Evolutionary conservation across 2,888 invertebrate species (phyloP), one percentile per base, ranked within the genome.

Genomic region (Pachycephus smyrnensis): DNA sequence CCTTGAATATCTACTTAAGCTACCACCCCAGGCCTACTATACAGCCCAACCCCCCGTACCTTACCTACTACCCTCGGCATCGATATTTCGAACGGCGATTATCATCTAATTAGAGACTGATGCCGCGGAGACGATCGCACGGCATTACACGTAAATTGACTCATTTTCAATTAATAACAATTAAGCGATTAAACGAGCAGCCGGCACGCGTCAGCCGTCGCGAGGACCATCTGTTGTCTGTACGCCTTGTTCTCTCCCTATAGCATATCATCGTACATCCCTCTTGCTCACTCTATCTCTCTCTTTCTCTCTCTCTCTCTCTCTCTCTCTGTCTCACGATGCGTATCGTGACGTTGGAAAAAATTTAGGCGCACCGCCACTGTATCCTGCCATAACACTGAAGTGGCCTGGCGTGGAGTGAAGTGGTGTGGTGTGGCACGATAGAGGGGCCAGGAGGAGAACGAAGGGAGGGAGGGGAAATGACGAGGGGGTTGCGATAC

Each of bases 121-220:
- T 69, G 30, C 68, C 69, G 69, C 30, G 69, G 31, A 32, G 32
- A 32, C 69, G 31, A 69, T 40, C 69, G 30, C 69, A 69, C 69
- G 69, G 69, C 12, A 69, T 31, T 12, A 30, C 31, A 69, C 69
- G 69, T 75, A 71, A 75, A 78, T 78, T 75, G 85, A 83, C 84
- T 83, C 82, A 82, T 82, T 84, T 85, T 86, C 85, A 86, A 86
- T 86, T 86, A 86, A 84, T 81, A 82, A 83, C 83, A 84, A 85
- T 86, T 84, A 84, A 82, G 83, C 82, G 82, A 84, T 77, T 80
- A 82, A 84, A 83, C 82, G 84, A 83, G 85, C 86, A 84, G 84
- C 84, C 84, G 84, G 86, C 86, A 85, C 85, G 85, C 85, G 84
- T 81, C 84, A 80, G 81, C 79, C 78, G 73, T 36, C 23, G 23